Conservation (phyloP, 2,797 vertebrate species). For the Helostoma temminkii region DNA sequence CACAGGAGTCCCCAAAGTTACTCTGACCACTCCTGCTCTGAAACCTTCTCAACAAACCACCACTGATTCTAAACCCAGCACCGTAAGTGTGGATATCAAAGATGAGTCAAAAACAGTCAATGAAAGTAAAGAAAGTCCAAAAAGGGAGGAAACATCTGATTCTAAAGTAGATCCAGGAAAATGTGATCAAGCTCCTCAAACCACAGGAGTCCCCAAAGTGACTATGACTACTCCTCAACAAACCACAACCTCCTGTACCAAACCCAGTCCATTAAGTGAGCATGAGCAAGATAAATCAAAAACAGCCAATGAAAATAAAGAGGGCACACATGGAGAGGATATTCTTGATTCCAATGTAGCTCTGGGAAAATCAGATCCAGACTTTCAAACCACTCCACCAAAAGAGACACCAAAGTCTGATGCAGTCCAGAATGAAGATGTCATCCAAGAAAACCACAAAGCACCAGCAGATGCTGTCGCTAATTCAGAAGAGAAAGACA, state of each 20-base stretch:
- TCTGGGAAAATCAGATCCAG: slow-evolving; percentile 32
- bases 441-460: slow-evolving; percentile 46
- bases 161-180: slow-evolving; percentile 17
- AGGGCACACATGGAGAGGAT: slow-evolving; percentile 14
- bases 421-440: slow-evolving; percentile 33
- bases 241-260: too few species aligned
- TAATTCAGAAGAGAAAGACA: slow-evolving; percentile 30
- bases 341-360: not conserved
- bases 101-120: slow-evolving; percentile 31
- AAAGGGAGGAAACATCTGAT: not conserved
- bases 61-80: slow-evolving; percentile 36
- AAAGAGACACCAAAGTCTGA: slow-evolving; percentile 33
- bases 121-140: slow-evolving; percentile 26
- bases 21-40: too few species aligned
- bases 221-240: too few species aligned
- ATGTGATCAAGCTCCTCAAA: slow-evolving; percentile 33
- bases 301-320: slow-evolving; percentile 33
- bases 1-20: too few species aligned
- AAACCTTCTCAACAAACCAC: too few species aligned
- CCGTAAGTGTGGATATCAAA: slow-evolving; percentile 30
- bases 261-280: too few species aligned
- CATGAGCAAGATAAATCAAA: slow-evolving; percentile 34
- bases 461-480: not conserved
- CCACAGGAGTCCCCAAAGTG: slow-evolving; percentile 7
- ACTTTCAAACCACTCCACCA: slow-evolving; percentile 19